Evolutionary conservation across 92 coral and sea anemone species (phyloP), one percentile per base, ranked within the genome.

Genomic region (Desmophyllum pertusum): DNA sequence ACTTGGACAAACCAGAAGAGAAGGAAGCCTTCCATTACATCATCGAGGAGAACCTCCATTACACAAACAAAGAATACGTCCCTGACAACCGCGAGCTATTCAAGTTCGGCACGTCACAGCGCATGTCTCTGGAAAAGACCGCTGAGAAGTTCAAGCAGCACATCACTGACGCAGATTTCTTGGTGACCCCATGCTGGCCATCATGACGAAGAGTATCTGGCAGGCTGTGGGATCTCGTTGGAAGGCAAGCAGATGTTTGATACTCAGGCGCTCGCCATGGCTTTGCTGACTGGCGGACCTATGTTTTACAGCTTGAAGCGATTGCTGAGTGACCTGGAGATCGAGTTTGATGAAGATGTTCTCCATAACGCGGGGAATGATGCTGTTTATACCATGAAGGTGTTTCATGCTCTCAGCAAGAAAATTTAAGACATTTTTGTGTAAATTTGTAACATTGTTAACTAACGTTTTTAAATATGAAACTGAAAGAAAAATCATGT

Each of bases 301-400:
- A 50, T 43, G 59, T 19, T 62, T 38, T 80, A 88, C 76, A 83
- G 90, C 57, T 77, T 93, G 29, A 81, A 76, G 76, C 69, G 74
- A 35, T 51, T 93, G 37, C 72, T 93, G 55, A 83, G 10, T 5
- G 91, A 85, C 35, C 45, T 76, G 53, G 18, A 51, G 3, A 86
- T 90, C 29, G 6, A 31, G 6, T 90, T 31, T 55, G 84, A 85
- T 19, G 88, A 85, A 36, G 75, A 45, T 5, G 40, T 80, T 61
- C 86, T 93, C 30, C 94, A 93, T 65, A 93, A 93, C 70, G 90
- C 92, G n/a, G 95, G 86, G 10, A 89, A 90, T 46, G 95, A 92
- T 68, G 95, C 93, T 18, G 68, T 57, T 31, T 90, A 90, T 81
- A 90, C 96, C 38, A 81, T 88, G 90, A 70, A 90, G 40, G 92